These are phyloP conservation scores for Eolophus roseicapilla DNA, from an alignment of 2,113 vertebrate species.

Conservation along the genomic window DNA sequence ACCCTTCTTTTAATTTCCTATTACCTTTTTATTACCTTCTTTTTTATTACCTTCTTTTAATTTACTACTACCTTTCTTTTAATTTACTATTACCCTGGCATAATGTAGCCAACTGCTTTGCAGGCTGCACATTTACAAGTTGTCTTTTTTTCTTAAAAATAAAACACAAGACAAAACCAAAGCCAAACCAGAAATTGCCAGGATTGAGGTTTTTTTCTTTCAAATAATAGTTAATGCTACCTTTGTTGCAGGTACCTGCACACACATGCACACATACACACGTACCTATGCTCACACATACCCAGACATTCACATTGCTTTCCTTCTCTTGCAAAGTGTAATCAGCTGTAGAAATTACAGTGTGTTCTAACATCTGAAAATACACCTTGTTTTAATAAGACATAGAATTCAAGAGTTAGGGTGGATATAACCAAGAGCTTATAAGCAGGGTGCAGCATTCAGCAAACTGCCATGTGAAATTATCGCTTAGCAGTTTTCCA, in stretches of 20 bases:
- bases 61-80: neutral
- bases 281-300: neutral
- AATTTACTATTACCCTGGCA: neutral
- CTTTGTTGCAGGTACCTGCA: neutral
- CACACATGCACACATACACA: neutral
- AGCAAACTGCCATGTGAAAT: constrained; percentile 13
- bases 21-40: no score
- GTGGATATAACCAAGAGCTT: neutral
- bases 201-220: neutral
- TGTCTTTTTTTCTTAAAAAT: neutral
- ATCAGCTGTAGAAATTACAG: neutral
- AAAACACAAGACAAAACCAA: neutral
- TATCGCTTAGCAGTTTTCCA: neutral
- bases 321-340: neutral
- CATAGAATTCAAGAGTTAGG: neutral
- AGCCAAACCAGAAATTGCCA: neutral
- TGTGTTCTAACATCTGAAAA: neutral
- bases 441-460: neutral
- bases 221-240: neutral
- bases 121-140: neutral
- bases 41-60: neutral
- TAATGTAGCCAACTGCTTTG: neutral
- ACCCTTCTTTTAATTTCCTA: neutral
- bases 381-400: neutral
- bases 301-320: neutral